phyloP scores from a whole-genome alignment of 23 tunicate species.

The Ciona savignyi region DNA sequence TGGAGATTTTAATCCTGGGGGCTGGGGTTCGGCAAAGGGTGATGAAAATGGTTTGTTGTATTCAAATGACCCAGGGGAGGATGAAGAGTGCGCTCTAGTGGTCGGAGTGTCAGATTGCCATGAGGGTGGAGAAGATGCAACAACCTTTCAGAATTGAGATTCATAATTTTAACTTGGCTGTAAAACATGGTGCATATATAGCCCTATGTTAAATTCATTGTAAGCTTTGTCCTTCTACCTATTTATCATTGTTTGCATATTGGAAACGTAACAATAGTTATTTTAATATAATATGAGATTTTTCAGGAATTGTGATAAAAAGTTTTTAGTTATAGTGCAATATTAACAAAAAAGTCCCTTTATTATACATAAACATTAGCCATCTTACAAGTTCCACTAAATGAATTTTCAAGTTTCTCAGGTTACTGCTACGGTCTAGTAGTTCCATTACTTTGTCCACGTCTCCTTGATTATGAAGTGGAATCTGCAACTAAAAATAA shows the following conservation, averaged over 20 bases:
- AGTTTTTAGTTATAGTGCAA: too few relatives aligned
- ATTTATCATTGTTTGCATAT: too few relatives aligned
- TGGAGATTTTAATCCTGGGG: conserved; percentile 9
- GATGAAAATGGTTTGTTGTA: conserved; percentile 16
- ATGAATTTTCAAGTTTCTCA: conserved; percentile 43
- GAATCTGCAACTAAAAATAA: conserved; percentile 49
- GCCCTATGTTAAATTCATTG: too few relatives aligned
- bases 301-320: too few relatives aligned
- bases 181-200: too few relatives aligned
- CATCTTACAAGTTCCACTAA: conserved; percentile 56
- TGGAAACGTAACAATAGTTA: too few relatives aligned
- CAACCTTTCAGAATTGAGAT: too few relatives aligned
- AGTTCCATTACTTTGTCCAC: conserved; percentile 74
- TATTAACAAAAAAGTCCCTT: too few relatives aligned
- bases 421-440: conserved; percentile 42
- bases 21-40: conserved; percentile 72
- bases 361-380: too few relatives aligned
- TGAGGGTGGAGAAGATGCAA: neutral
- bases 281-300: too few relatives aligned
- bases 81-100: conserved; percentile 3
- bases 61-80: conserved; percentile 14
- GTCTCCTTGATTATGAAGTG: conserved; percentile 56
- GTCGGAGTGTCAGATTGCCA: neutral
- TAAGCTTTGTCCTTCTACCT: too few relatives aligned
- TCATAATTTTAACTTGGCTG: too few relatives aligned